phyloP scores from a whole-genome alignment of 2,888 invertebrate genomes.

The Drosophila borborema region DNA sequence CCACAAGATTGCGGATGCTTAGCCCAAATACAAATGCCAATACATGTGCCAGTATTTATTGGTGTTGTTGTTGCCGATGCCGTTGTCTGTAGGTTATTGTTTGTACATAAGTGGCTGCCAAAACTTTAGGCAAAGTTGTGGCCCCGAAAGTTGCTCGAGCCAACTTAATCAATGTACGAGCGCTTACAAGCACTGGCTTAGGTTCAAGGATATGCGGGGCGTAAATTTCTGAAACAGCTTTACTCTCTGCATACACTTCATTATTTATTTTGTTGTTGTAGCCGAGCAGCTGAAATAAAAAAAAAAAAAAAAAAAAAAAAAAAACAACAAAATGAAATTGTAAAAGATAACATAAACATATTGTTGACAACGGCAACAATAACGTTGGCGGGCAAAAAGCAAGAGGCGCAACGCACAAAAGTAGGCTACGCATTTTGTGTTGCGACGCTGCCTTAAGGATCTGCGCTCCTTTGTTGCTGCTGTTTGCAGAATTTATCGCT shows the following conservation, averaged over 20 bases:
- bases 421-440: conserved; percentile 62
- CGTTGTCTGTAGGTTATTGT: conserved; percentile 53
- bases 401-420: conserved; percentile 57
- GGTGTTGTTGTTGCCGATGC: conserved; percentile 16
- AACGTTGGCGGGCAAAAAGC: conserved; percentile 19
- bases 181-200: conserved; percentile 66
- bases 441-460: conserved; percentile 42
- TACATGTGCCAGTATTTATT: conserved; percentile 57
- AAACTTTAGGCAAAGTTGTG: conserved; percentile 66
- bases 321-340: conserved; percentile 65
- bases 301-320: conserved; percentile 15
- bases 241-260: conserved; percentile 64
- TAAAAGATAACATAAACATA: conserved; percentile 78
- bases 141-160: conserved; percentile 43
- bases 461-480: conserved; percentile 21
- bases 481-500: conserved; percentile 72
- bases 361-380: conserved; percentile 67
- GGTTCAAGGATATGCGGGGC: conserved; percentile 40
- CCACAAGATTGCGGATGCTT: conserved; percentile 69
- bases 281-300: conserved; percentile 10
- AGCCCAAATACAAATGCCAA: conserved; percentile 72
- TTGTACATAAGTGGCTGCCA: conserved; percentile 69
- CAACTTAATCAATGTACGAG: conserved; percentile 75
- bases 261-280: conserved; percentile 65
- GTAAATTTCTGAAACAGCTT: conserved; percentile 16